A percentile compares a stretch with the other conserved stretches of the same genome.
Evolutionary conservation across 2,888 invertebrate genomes (phyloP).

Genomic region (Spodoptera littoralis): DNA sequence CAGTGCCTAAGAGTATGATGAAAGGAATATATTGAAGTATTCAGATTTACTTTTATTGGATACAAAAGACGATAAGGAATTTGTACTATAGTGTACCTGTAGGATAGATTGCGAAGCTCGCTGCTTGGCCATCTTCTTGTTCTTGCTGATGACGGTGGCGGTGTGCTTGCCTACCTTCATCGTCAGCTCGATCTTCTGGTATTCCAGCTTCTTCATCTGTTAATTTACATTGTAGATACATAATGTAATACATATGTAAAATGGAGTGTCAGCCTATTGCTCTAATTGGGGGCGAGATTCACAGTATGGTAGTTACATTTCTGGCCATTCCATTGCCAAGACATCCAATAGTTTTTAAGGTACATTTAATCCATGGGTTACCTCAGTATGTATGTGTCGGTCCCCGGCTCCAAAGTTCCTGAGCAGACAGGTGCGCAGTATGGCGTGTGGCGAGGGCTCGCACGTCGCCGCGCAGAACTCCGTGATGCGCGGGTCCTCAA

Average conservation of each 20-base stretch:
- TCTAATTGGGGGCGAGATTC: too few species aligned
- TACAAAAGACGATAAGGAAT: neutral
- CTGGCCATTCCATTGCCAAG: too few species aligned
- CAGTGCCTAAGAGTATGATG: constrained; percentile 86
- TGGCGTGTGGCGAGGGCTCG: constrained; percentile 98
- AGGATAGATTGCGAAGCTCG: constrained; percentile 98
- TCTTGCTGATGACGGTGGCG: constrained; percentile 97
- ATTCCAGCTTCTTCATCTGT: constrained; percentile 93
- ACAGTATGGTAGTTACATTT: too few species aligned
- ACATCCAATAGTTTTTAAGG: too few species aligned
- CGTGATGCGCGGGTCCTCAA: constrained; percentile 97
- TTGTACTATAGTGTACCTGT: constrained; percentile 86
- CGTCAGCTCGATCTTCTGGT: constrained; percentile 97
- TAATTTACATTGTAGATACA: neutral
- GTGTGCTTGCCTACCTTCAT: constrained; percentile 98
- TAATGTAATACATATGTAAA: too few species aligned
- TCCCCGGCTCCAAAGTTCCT: constrained; percentile 97
- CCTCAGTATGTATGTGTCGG: constrained; percentile 95
- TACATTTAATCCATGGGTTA: constrained; percentile 63
- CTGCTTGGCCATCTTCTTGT: constrained; percentile 99
- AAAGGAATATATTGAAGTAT: neutral
- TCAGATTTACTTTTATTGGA: neutral
- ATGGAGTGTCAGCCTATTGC: too few species aligned
- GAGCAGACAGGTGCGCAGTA: constrained; percentile 96
- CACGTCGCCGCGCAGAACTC: constrained; percentile 99